Conservation (phyloP, 2,113 vertebrate species). For the Melanerpes formicivorus region DNA sequence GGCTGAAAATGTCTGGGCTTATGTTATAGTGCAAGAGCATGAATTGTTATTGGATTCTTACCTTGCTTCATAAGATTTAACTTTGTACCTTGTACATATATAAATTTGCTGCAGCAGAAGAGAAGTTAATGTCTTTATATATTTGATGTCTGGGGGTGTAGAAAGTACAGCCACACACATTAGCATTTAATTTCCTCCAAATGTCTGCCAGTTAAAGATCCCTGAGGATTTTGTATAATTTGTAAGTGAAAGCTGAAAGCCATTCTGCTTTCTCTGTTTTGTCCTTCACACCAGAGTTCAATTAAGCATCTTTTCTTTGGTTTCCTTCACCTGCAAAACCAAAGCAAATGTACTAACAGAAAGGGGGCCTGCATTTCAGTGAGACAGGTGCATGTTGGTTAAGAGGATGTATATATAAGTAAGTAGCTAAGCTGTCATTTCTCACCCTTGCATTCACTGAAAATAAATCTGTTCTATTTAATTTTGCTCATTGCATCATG, state of each 20-base stretch:
- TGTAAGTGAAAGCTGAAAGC: slow-evolving; percentile 66
- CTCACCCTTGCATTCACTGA: background rate
- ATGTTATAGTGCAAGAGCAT: slow-evolving; percentile 41
- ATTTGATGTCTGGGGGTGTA: slow-evolving; percentile 56
- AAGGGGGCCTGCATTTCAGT: slow-evolving; percentile 23
- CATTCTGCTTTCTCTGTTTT: slow-evolving; percentile 58
- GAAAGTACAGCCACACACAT: slow-evolving; percentile 68
- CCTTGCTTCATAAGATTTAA: slow-evolving; percentile 60
- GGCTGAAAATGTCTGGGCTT: slow-evolving; percentile 14
- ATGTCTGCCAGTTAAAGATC: slow-evolving; percentile 68
- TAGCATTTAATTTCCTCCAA: slow-evolving; percentile 77
- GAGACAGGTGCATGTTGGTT: background rate
- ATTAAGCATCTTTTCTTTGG: slow-evolving; percentile 42
- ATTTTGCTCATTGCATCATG: slow-evolving; percentile 19
- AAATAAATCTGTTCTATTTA: slow-evolving; percentile 26
- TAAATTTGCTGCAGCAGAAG: slow-evolving; percentile 38
- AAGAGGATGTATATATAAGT: background rate
- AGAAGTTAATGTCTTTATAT: slow-evolving; percentile 62
- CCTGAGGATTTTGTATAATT: slow-evolving; percentile 71
- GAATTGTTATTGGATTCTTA: slow-evolving; percentile 40
- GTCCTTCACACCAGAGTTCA: slow-evolving; percentile 55
- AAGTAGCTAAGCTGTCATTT: background rate
- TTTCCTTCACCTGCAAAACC: slow-evolving; percentile 46
- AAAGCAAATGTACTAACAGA: slow-evolving; percentile 21
- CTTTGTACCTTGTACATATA: slow-evolving; percentile 48